These are phyloP conservation scores for Anseranas semipalmata DNA, from an alignment of 2,113 vertebrate species.

Conservation along the genomic window DNA sequence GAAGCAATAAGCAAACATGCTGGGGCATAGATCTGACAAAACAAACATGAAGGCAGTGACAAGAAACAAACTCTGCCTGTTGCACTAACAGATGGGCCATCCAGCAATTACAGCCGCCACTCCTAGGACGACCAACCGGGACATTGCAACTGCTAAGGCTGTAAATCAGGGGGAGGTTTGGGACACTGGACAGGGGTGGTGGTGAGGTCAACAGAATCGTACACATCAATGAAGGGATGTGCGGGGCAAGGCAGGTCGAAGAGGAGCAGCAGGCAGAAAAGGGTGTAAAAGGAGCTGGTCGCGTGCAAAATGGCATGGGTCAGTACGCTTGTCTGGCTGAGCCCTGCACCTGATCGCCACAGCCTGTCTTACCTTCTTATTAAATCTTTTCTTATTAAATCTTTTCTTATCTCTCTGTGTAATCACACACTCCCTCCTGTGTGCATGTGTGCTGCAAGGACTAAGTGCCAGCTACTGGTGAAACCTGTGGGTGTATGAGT, in stretches of 20 bases:
- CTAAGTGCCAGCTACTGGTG: no score
- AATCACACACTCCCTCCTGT: no score
- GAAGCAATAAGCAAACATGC: not conserved
- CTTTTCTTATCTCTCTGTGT: no score
- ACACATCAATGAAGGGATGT: no score
- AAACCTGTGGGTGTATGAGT: no score
- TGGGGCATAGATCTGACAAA: not conserved
- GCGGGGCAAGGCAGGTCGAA: not conserved
- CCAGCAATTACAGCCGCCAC: rapidly evolving
- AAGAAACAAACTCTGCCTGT: not conserved
- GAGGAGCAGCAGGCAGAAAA: not conserved
- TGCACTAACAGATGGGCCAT: not conserved
- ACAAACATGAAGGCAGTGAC: not conserved
- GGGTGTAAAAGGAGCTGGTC: not conserved
- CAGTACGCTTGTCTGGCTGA: no score
- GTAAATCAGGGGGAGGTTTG: not conserved
- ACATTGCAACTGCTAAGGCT: not conserved
- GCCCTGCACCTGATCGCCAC: no score
- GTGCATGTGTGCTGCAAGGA: no score
- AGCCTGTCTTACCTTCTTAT: no score
- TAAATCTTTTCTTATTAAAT: no score
- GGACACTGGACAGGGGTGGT: rapidly evolving
- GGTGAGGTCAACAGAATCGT: not conserved
- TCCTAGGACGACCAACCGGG: not conserved
- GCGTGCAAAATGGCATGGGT: no score